These are phyloP conservation scores for Sebastes hubbsi DNA, from an alignment of 2,797 vertebrate species.

Conservation along the genomic window DNA sequence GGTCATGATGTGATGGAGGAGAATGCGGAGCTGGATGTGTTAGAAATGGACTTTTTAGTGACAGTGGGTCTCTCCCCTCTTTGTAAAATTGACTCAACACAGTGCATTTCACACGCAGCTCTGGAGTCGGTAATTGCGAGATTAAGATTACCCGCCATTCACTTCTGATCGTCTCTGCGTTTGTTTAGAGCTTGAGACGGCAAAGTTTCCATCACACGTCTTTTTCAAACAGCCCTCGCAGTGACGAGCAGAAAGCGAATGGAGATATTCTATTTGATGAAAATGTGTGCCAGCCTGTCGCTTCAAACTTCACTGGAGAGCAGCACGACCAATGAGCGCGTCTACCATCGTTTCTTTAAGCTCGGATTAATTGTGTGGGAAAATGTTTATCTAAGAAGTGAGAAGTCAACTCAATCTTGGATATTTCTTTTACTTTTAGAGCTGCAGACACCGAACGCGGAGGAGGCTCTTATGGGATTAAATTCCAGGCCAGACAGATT, in stretches of 20 bases:
- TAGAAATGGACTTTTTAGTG: conserved; percentile 24
- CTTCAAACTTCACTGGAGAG: not conserved
- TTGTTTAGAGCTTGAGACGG: not conserved
- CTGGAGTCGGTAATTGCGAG: not conserved
- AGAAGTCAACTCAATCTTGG: not conserved
- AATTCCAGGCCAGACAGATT: not conserved
- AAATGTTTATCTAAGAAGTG: not conserved
- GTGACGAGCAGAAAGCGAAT: not conserved
- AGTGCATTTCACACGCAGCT: not conserved
- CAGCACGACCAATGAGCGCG: not conserved
- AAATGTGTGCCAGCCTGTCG: not conserved
- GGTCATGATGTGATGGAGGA: conserved; percentile 20
- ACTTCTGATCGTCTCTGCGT: conserved; percentile 11
- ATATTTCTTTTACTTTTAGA: not conserved
- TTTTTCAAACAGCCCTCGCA: not conserved
- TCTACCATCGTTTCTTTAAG: not conserved
- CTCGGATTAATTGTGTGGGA: no score
- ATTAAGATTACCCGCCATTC: conserved; percentile 5
- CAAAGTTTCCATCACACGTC: not conserved
- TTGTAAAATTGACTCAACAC: conserved; percentile 10
- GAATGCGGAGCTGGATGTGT: conserved; percentile 16
- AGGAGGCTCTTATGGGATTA: not conserved
- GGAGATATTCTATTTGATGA: not conserved
- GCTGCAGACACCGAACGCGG: not conserved
- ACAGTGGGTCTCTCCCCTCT: not conserved